These are phyloP conservation scores for Micronycteris hirsuta DNA, from an alignment of 2,113 vertebrate species.

Conservation along the genomic window DNA sequence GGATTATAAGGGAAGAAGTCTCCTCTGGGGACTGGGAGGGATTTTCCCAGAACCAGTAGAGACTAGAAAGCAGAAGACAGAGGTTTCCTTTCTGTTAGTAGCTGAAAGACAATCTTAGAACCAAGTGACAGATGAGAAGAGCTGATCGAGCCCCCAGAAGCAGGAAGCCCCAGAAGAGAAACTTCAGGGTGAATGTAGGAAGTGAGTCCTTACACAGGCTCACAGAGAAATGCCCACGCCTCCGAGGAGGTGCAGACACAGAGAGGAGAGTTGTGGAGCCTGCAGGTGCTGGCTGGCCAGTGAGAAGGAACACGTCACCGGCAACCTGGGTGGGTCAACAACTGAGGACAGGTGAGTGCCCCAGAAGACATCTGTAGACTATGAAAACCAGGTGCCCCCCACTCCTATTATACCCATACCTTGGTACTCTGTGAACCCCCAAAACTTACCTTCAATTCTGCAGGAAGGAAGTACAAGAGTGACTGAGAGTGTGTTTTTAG, in stretches of 20 bases:
- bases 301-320: neutral
- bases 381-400: neutral
- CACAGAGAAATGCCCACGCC: neutral
- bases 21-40: neutral
- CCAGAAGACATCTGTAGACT: neutral
- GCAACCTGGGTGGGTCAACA: neutral
- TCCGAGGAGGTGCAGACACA: neutral
- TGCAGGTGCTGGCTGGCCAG: neutral
- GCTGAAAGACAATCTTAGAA: neutral
- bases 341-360: fast-evolving
- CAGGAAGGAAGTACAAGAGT: neutral
- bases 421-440: neutral
- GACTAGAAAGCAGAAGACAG: neutral
- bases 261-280: fast-evolving
- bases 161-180: neutral
- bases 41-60: neutral
- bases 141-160: neutral
- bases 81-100: neutral
- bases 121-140: neutral
- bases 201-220: neutral
- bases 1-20: neutral
- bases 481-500: neutral
- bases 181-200: neutral
- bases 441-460: neutral
- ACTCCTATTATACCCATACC: too few species aligned